Percentiles rank a stretch among this genome's conserved stretches.
Evolutionary conservation across 1,140 invertebrate species (phyloP).

Genomic region (Sarcophaga peregrina): DNA sequence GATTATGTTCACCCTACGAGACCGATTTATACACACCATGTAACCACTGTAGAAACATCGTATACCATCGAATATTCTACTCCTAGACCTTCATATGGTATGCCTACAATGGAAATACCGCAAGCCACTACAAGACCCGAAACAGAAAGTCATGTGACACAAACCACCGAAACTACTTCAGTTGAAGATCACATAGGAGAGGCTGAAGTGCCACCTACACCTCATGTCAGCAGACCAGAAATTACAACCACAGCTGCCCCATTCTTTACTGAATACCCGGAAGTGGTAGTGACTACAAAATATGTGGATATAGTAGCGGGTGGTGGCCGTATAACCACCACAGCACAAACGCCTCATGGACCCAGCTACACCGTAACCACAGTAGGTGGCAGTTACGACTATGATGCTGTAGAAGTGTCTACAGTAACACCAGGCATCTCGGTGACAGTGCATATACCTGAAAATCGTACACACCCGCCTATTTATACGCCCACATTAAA

Average conservation of each 20-base stretch:
- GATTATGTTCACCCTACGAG: conserved; percentile 32
- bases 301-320: conserved; percentile 50
- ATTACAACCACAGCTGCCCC: conserved; percentile 67
- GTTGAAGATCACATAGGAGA: conserved; percentile 41
- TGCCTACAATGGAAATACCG: conserved; percentile 45
- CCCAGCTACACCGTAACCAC: conserved; percentile 47
- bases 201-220: conserved; percentile 49
- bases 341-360: conserved; percentile 47
- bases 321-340: conserved; percentile 53
- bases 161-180: conserved; percentile 45
- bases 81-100: conserved; percentile 2
- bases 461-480: conserved; percentile 36
- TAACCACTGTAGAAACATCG: conserved; percentile 58
- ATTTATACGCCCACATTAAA: background rate
- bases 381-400: conserved; percentile 36
- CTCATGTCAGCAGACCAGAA: conserved; percentile 56
- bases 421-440: conserved; percentile 34
- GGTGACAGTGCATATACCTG: conserved; percentile 51
- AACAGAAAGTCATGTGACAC: conserved; percentile 19
- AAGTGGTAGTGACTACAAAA: conserved; percentile 56
- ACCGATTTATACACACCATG: conserved; percentile 52
- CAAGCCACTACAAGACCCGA: conserved; percentile 28
- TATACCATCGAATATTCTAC: conserved; percentile 53
- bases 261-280: conserved; percentile 67
- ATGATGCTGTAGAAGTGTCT: conserved; percentile 46